A percentile compares a stretch with the other conserved stretches of the same genome.
These are phyloP conservation scores for Athetis lepigone DNA, from an alignment of 2,888 invertebrate genomes.

Conservation along the genomic window DNA sequence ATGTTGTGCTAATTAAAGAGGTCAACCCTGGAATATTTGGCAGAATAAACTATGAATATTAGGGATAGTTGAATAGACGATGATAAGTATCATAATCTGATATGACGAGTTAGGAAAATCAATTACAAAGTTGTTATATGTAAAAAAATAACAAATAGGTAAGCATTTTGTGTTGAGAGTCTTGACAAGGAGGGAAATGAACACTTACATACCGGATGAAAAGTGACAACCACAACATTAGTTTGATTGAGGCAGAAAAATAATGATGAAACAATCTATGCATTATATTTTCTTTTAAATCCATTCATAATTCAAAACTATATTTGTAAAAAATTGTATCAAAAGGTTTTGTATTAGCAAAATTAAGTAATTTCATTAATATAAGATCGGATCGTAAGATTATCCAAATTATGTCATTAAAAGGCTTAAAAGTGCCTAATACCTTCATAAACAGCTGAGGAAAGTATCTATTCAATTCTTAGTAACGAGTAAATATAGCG, in stretches of 20 bases:
- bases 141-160: no score
- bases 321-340: no score
- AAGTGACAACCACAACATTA: background rate
- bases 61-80: background rate
- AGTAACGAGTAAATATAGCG: slow-evolving; percentile 27
- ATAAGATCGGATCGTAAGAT: background rate
- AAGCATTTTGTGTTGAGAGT: no score
- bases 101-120: background rate
- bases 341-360: no score
- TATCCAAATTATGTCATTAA: background rate
- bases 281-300: background rate
- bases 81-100: background rate
- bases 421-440: background rate
- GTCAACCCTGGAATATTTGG: no score
- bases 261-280: background rate
- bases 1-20: background rate
- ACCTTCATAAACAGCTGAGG: no score
- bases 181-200: background rate
- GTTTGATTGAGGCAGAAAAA: background rate
- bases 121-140: no score
- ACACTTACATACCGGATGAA: background rate
- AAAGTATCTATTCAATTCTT: slow-evolving; percentile 24
- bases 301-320: background rate
- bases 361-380: background rate
- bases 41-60: no score